Conservation (phyloP, 2,888 invertebrate species). For the Isoperla grammatica region DNA sequence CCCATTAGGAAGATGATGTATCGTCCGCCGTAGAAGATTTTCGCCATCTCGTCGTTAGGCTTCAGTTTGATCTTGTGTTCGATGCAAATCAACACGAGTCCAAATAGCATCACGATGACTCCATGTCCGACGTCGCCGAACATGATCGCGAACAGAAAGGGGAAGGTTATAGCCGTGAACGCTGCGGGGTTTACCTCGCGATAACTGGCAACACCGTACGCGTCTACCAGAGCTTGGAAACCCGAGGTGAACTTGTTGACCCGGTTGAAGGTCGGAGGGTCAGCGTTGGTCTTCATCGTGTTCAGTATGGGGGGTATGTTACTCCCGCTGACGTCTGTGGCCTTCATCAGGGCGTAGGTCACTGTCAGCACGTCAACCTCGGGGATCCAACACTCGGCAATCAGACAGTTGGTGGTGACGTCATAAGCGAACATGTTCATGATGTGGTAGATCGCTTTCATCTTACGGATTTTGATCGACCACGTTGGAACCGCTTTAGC, state of each 20-base stretch:
- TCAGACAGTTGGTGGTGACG: slow-evolving; percentile 97
- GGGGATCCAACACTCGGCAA: slow-evolving; percentile 97
- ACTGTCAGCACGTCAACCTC: slow-evolving; percentile 84
- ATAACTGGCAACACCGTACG: slow-evolving; percentile 89
- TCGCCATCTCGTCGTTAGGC: slow-evolving; percentile 44
- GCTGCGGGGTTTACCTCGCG: slow-evolving; percentile 81
- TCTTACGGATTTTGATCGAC: slow-evolving; percentile 97
- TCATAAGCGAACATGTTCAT: slow-evolving; percentile 97
- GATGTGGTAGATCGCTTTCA: slow-evolving; percentile 98
- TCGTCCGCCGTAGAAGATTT: slow-evolving; percentile 51
- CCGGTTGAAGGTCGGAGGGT: slow-evolving; percentile 51
- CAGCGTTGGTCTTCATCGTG: slow-evolving; percentile 44
- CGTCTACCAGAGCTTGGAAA: slow-evolving; percentile 70
- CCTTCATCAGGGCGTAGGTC: slow-evolving; percentile 83
- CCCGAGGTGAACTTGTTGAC: slow-evolving; percentile 53
- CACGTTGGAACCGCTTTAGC: slow-evolving; percentile 98
- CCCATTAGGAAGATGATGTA: slow-evolving; percentile 56
- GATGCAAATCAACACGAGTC: neutral
- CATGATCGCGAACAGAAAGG: slow-evolving; percentile 11
- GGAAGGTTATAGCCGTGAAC: slow-evolving; percentile 53
- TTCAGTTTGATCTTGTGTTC: neutral
- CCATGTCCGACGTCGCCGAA: slow-evolving; percentile 11
- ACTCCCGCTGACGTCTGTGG: slow-evolving; percentile 61
- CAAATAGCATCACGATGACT: neutral
- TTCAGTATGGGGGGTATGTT: slow-evolving; percentile 52